Conservation (phyloP, 2,797 vertebrate species). For the Molossus alvarezi region DNA sequence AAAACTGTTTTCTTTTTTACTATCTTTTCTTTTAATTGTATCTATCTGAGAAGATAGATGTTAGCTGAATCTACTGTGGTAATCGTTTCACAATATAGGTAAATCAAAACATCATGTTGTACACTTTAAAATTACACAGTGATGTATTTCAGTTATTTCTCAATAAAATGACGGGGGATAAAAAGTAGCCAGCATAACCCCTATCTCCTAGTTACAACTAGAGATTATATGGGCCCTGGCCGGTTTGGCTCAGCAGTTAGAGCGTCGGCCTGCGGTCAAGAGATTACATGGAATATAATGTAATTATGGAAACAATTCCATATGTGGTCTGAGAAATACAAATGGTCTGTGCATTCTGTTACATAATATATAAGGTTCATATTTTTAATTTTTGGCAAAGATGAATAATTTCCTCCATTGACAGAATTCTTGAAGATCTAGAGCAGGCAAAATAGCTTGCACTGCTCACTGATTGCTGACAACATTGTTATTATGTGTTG, state of each 20-base stretch:
- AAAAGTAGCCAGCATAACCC: neutral
- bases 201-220: neutral
- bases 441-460: neutral
- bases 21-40: no score
- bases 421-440: conserved; percentile 4
- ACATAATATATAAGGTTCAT: neutral
- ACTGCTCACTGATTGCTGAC: neutral
- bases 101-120: no score
- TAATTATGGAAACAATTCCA: neutral
- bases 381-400: conserved; percentile 1
- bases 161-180: no score
- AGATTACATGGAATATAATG: neutral
- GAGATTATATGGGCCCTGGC: neutral
- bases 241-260: no score
- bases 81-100: no score
- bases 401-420: neutral
- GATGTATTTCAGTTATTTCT: no score
- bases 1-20: no score
- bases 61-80: no score
- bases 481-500: neutral
- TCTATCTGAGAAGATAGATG: no score
- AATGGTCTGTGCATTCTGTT: neutral
- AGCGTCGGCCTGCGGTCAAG: no score
- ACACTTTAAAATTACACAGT: no score
- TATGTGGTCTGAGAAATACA: conserved; percentile 3